phyloP scores from a whole-genome alignment of 2,888 invertebrate species.

The Lepidochitona cinerea region DNA sequence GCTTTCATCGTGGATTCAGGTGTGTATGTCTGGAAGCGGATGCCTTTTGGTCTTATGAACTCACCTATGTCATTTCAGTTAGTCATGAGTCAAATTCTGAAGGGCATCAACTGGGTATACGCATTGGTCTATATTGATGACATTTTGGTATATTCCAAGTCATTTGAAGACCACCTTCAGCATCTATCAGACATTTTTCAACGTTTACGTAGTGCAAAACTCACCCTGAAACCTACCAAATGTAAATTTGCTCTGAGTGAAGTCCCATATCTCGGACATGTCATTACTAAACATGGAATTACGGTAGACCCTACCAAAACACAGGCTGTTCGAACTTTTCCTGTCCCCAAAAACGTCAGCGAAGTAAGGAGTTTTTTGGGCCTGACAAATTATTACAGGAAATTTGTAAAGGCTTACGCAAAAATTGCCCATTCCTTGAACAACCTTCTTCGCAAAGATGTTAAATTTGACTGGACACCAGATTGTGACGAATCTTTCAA shows the following conservation, averaged over 20 bases:
- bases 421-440: conserved; percentile 43
- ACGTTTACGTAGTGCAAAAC: conserved; percentile 5
- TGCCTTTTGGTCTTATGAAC: conserved; percentile 20
- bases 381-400: conserved; percentile 40
- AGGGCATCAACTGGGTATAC: conserved; percentile 14
- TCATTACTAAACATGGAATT: conserved; percentile 18
- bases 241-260: conserved; percentile 18
- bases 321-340: conserved; percentile 10
- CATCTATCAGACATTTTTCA: conserved; percentile 15
- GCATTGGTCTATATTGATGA: conserved; percentile 26
- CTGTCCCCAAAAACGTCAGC: conserved; percentile 6
- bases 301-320: conserved; percentile 11
- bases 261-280: conserved; percentile 18
- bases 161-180: conserved; percentile 9
- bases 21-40: conserved; percentile 6
- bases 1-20: conserved; percentile 12
- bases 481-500: conserved; percentile 47
- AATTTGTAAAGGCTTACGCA: conserved; percentile 35
- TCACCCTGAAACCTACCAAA: conserved; percentile 17
- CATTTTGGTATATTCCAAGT: conserved; percentile 8
- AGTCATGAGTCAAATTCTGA: conserved; percentile 14
- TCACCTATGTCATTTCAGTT: conserved; percentile 2
- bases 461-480: conserved; percentile 39
- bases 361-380: conserved; percentile 13
- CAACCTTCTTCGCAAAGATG: conserved; percentile 42